Base-by-base conservation (phyloP, 2,113 vertebrate genomes). In the Hiodon tergisus region DNA sequence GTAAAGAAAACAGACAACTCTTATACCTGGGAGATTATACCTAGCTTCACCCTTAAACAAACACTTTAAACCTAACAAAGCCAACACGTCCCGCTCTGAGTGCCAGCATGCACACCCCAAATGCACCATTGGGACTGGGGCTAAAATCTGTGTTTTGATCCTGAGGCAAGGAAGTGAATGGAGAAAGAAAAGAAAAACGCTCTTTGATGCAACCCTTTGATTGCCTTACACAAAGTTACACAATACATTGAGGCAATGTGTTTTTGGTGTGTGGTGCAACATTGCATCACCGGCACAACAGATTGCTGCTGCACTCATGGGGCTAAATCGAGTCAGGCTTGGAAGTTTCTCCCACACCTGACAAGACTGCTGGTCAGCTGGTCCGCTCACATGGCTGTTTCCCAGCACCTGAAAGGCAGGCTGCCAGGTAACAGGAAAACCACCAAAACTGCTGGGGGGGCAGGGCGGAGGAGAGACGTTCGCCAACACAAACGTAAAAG, bases 101-200 rank as follows among this genome's bases (percentile, higher is more conserved):
- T 31, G 31, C 31, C 31, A 31, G 31, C 31, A 31, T 31, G 31
- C 31, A 2, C 31, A 31, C 31, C 31, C 31, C 31, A 31, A 31
- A 31, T 31, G 31, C 31, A 31, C 31, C 31, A 31, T 31, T 31
- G 31, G 31, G 31, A 31, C 31, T 31, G 31, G 77, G 50, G 67
- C 54, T 62, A 59, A 60, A 73, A 73, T 67, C 51, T 73, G 69
- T 62, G 73, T 71, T 82, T 82, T 79, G 73, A 82, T 79, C 67
- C 46, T 52, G 48, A 48, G 46, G 63, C 7, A 66, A 66, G 16
- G 63, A 47, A 66, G 16, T 31, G 48, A 53, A 51, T 71, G 60
- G 63, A 71, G 4, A 31, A 65, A 5, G 6, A 46, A 46, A 47
- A 48, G 9, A 47, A 47, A 48, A 47, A 47, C 46, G 13, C 46